Evolutionary conservation across 2,113 vertebrate species (phyloP).

Genomic region (Forbesichthys agassizii): DNA sequence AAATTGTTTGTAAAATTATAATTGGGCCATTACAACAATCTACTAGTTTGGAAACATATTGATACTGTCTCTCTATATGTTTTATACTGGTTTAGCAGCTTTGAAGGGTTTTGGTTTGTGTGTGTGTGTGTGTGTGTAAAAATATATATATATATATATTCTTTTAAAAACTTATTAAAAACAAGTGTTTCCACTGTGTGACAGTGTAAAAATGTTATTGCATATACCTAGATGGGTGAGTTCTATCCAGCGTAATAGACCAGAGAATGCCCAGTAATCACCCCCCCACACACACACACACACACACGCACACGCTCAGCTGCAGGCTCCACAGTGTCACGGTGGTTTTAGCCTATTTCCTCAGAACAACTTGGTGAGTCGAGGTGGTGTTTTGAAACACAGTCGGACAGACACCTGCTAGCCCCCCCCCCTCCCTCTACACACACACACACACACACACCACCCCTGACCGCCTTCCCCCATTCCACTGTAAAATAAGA

Average conservation of each 20-base stretch:
- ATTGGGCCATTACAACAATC: too few species aligned
- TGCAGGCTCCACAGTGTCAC: conserved; percentile 27
- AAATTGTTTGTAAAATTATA: too few species aligned
- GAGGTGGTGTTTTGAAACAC: conserved; percentile 52
- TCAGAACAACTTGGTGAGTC: conserved; percentile 46
- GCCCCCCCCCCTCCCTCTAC: conserved; percentile 2
- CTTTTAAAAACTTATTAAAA: too few species aligned
- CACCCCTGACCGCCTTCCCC: neutral
- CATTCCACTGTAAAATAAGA: neutral
- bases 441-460: neutral
- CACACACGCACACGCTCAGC: neutral
- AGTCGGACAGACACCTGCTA: conserved; percentile 58
- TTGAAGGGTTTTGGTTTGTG: too few species aligned
- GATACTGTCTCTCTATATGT: neutral
- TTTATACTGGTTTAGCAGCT: neutral
- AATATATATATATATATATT: too few species aligned
- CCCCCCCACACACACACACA: neutral
- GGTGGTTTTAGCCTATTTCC: conserved; percentile 62
- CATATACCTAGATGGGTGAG: conserved; percentile 8
- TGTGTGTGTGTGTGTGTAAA: too few species aligned
- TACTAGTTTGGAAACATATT: neutral
- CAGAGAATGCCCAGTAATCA: neutral
- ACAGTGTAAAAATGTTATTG: neutral
- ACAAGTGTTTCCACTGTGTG: neutral
- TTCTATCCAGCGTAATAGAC: neutral